Evolutionary conservation across 2,113 vertebrate genomes (phyloP).

Genomic region (Notarius lentiginosus): DNA sequence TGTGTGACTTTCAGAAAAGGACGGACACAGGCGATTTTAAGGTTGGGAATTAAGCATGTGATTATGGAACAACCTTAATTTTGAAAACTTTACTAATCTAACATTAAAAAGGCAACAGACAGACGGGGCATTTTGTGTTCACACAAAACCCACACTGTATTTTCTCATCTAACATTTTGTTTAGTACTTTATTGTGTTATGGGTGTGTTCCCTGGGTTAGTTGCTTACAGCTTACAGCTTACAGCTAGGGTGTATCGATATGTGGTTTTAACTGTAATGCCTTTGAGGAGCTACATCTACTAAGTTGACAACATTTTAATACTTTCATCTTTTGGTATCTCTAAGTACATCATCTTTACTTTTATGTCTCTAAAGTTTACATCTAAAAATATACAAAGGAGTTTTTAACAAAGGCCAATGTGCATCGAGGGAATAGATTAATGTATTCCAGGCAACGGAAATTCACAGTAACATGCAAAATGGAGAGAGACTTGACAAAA

Average conservation of each 20-base stretch:
- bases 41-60: neutral
- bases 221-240: slow-evolving; percentile 10
- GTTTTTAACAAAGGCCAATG: neutral
- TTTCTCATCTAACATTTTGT: slow-evolving; percentile 10
- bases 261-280: slow-evolving; percentile 38
- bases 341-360: neutral
- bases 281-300: slow-evolving; percentile 25
- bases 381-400: neutral
- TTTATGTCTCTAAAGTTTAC: slow-evolving; percentile 26
- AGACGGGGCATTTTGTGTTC: slow-evolving; percentile 14
- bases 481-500: slow-evolving; percentile 22
- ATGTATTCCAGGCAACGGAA: slow-evolving; percentile 25
- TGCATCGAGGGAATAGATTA: slow-evolving; percentile 9
- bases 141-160: neutral
- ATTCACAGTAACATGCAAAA: slow-evolving; percentile 34
- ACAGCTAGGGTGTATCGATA: neutral
- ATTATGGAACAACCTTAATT: neutral
- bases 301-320: slow-evolving; percentile 21
- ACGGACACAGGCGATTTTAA: neutral
- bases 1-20: neutral
- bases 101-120: neutral
- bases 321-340: slow-evolving; percentile 16
- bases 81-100: neutral
- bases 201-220: slow-evolving; percentile 3
- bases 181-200: slow-evolving; percentile 22